Evolutionary conservation across 2,797 vertebrate species (phyloP), one percentile per base, ranked within the genome.

Genomic region (Chiloscyllium punctatum): DNA sequence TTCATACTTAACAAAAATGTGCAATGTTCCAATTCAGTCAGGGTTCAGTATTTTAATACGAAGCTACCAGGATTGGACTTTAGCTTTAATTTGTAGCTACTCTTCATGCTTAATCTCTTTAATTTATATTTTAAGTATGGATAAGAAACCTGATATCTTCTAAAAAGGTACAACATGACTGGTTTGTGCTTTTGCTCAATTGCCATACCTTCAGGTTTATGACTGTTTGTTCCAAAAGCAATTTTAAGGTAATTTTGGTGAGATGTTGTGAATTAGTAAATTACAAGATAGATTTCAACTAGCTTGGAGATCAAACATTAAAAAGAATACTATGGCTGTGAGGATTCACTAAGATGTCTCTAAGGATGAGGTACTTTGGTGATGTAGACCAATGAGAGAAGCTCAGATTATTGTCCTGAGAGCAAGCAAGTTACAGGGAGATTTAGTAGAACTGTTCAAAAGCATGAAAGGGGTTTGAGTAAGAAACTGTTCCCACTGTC

Each of bases 31-130:
- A 51, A 77, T 53, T 48, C 69, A 74, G 72, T 53, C 69, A 72
- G 69, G 42, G 42, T 72, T 94, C 94, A 94, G 8, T 74, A 42
- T 74, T 94, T 77, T 30, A 95, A 66, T 66, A 66, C n/a, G 79
- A 84, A 84, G 7, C 37, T 23, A 37, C n/a, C 18, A 37, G 62
- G 33, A 18, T 18, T 33, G 42, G 13, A 23, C 30, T 53, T 94
- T 33, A 94, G 27, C 23, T 74, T 72, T 18, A 51, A 16, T 16
- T 53, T 74, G 68, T 51, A 74, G 16, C 9, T 92, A n/a, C 25
- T 25, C 8, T 42, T 68, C 79, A 84, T 42, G 37, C 42, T 84
- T 42, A 82, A 37, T 53, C 72, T 62, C 33, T 90, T 90, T n/a
- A n/a, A 66, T 1, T 13, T 66, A 33, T 3, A 90, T 62, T 90